Evolutionary conservation across 1,140 invertebrate species (phyloP).

Genomic region (Thaumetopoea pityocampa): DNA sequence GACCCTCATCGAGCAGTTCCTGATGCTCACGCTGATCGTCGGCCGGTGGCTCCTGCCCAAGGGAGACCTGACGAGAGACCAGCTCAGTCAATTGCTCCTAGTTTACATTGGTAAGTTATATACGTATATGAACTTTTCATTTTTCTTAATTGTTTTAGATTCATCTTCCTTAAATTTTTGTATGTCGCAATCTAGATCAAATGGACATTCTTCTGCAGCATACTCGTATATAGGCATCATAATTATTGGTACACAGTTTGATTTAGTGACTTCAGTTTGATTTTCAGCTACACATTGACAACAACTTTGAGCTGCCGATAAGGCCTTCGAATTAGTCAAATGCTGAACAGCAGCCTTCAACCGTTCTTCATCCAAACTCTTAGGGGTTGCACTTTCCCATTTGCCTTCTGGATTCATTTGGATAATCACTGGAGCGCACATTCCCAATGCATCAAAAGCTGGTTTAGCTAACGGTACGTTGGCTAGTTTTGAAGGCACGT

Average conservation of each 20-base stretch:
- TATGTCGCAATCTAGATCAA: no score
- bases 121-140: not conserved
- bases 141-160: no score
- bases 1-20: conserved; percentile 90
- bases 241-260: no score
- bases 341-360: conserved; percentile 42
- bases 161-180: no score
- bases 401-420: conserved; percentile 54
- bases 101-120: conserved; percentile 83
- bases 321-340: conserved; percentile 41
- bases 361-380: conserved; percentile 35
- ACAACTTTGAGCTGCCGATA: conserved; percentile 53
- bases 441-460: conserved; percentile 43
- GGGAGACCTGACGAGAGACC: conserved; percentile 91
- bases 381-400: conserved; percentile 47
- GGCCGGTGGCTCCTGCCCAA: conserved; percentile 93
- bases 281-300: conserved; percentile 41
- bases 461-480: conserved; percentile 41
- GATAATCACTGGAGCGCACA: conserved; percentile 46
- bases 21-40: conserved; percentile 92
- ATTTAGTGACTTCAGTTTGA: no score
- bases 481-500: no score
- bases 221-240: no score
- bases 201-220: no score
- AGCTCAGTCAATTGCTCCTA: conserved; percentile 92